Evolutionary conservation across 2,113 vertebrate species (phyloP), one percentile per base, ranked within the genome.

Genomic region (Rousettus leschenaultii): DNA sequence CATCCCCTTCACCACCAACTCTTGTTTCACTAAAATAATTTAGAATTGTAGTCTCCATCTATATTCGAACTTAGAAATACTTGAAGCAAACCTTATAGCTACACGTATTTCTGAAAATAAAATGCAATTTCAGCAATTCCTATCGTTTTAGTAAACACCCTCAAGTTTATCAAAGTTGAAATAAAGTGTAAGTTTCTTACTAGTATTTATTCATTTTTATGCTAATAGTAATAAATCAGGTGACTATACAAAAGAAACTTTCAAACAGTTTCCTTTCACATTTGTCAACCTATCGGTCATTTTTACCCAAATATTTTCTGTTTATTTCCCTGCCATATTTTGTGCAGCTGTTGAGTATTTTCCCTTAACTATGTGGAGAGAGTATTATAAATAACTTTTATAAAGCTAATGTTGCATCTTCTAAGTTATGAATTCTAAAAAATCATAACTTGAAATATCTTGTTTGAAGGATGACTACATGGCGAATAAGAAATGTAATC

Each of bases 21-120:
- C 30, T 59, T 45, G 12, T 53, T 94, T 93, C 45, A 71, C 9
- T 86, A 40, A 83, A 92, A 90, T 51, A 86, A 83, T 28, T 77
- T 87, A 74, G 30, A 88, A 57, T 51, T 89, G 30, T 16, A 45
- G 9, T 86, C 21, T 82, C 13, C 78, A 7, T 63, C 28, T 96
- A 30, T 35, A 80, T 94, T 94, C 74, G 84, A 94, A 73, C 57
- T 71, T 86, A 33, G 33, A 90, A 83, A 84, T 87, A 74, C 11
- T 33, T 78, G 48, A 95, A 83, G 70, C 6, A 92, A 86, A 66
- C 1, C 11, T 68, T 48, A 1, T 35, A 55, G 38, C 3, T 61
- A 83, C 12, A 88, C 5, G 35, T 45, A 51, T 79, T 92, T 96
- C 74, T 92, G 51, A 84, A 89, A 70, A 74, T 30, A 90, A 83